Evolutionary conservation across 1,140 invertebrate species (phyloP), one percentile per base, ranked within the genome.

Genomic region (Brachionus manjavacas): DNA sequence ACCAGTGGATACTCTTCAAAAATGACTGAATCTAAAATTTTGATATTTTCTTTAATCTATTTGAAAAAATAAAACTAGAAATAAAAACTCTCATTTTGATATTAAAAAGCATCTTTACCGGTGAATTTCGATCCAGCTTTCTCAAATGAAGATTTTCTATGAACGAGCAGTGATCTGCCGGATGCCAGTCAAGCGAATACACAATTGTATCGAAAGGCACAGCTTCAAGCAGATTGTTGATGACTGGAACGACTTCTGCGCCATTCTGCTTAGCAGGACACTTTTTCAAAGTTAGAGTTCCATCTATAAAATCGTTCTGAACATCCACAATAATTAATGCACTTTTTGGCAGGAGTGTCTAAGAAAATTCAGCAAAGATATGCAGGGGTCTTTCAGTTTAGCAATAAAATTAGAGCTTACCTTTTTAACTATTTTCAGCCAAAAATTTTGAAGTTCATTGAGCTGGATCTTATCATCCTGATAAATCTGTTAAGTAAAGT

Each of bases 171-270:
- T 99, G 97, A 91, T 98, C 93, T 41, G 92, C 92, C 0, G 96
- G 96, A 92, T 99, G 97, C 96, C 96, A 99, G 90, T 99, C 97
- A 79, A 95, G 90, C 0, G 96, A 95, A 90, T 98, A 99, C 87
- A 96, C 95, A n/a, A 98, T 93, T 1, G 92, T 92, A 89, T 98
- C 94, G 89, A 98, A 99, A 76, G 92, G 91, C 20, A 95, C 93
- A 0, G 92, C 41, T 46, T 95, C 93, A 86, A 99, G 89, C 14
- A 99, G 89, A 64, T 92, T 91, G 91, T 99, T 99, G 86, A 98
- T 96, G 1, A 95, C 94, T 81, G 95, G 94, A 11, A 91, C 85
- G 20, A 90, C 89, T 23, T 86, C 87, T 16, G 60, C 78, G 6
- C 88, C 89, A 16, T 97, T 94, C 85, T 98, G 95, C 86, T 94